phyloP scores from a whole-genome alignment of 1,140 invertebrate species.

The Drosophila leontia region DNA sequence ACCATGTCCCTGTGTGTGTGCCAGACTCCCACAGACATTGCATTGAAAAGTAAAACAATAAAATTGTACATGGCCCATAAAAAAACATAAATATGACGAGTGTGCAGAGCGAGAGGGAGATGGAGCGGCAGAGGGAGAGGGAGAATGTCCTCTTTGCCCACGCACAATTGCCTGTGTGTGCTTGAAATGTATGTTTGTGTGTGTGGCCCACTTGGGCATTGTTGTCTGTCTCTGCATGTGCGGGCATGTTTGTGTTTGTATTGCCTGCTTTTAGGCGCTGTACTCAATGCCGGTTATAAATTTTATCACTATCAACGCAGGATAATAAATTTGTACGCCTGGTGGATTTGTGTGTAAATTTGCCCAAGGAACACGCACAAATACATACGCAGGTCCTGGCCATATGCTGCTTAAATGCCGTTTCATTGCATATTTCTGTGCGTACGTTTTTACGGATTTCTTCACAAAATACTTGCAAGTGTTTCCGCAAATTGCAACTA shows the following conservation, averaged over 20 bases:
- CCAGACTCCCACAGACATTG: slow-evolving; percentile 28
- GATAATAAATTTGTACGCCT: slow-evolving; percentile 72
- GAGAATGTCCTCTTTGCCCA: slow-evolving; percentile 21
- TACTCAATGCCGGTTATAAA: slow-evolving; percentile 70
- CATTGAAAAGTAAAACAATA: slow-evolving; percentile 76
- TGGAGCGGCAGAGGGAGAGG: background rate
- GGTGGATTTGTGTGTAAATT: slow-evolving; percentile 77
- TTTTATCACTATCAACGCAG: slow-evolving; percentile 76
- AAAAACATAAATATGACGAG: slow-evolving; percentile 75
- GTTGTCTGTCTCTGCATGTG: slow-evolving; percentile 42
- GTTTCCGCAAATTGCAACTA: slow-evolving; percentile 36
- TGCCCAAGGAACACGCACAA: slow-evolving; percentile 29
- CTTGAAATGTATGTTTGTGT: slow-evolving; percentile 5
- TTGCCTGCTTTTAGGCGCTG: slow-evolving; percentile 62
- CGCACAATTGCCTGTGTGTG: slow-evolving; percentile 48
- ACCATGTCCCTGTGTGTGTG: background rate
- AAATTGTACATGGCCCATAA: slow-evolving; percentile 76
- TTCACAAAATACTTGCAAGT: slow-evolving; percentile 22
- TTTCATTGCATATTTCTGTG: slow-evolving; percentile 63
- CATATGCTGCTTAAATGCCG: slow-evolving; percentile 65
- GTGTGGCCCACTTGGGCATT: slow-evolving; percentile 65
- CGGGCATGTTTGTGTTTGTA: slow-evolving; percentile 22
- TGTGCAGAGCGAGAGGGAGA: slow-evolving; percentile 11
- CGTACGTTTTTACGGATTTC: slow-evolving; percentile 33
- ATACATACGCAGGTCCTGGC: slow-evolving; percentile 1